These are phyloP conservation scores for Conus ventricosus DNA, from an alignment of 1,140 invertebrate genomes.

Conservation along the genomic window DNA sequence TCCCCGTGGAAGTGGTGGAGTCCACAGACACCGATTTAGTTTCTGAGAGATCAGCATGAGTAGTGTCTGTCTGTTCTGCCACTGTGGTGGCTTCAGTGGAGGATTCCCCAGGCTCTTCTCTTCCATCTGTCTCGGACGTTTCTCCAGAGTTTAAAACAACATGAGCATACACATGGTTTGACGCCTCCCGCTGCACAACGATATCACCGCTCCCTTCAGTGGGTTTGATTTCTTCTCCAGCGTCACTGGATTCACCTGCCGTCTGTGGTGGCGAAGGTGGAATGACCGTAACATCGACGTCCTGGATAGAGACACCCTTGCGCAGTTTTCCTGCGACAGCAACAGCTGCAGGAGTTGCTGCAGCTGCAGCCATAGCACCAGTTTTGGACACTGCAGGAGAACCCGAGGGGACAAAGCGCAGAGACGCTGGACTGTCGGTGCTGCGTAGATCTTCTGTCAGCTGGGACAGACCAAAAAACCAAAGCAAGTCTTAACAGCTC, in stretches of 20 bases:
- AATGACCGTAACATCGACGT: constrained; percentile 4
- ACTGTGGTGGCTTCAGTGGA: not conserved
- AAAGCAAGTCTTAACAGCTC: not conserved
- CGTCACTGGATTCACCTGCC: not conserved
- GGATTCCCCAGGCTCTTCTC: not conserved
- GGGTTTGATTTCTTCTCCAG: not conserved
- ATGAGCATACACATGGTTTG: constrained; percentile 21
- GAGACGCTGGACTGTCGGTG: not conserved
- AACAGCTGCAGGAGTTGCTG: not conserved
- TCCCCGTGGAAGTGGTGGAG: constrained; percentile 21
- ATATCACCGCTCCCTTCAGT: not conserved
- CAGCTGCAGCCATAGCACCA: not conserved
- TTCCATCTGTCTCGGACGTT: not conserved
- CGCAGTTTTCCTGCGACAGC: not conserved
- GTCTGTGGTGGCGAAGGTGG: not conserved
- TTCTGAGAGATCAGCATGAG: not conserved
- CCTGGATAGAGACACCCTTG: not conserved
- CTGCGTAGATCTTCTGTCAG: constrained; percentile 30
- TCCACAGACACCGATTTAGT: constrained; percentile 10
- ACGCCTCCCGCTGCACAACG: not conserved
- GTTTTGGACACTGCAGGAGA: not conserved
- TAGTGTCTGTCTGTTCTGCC: not conserved
- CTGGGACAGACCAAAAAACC: not conserved
- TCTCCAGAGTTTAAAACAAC: constrained; percentile 21
- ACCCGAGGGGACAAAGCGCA: not conserved